These are phyloP conservation scores for Pygoscelis antarcticus DNA, from an alignment of 2,113 vertebrate genomes.

Conservation along the genomic window DNA sequence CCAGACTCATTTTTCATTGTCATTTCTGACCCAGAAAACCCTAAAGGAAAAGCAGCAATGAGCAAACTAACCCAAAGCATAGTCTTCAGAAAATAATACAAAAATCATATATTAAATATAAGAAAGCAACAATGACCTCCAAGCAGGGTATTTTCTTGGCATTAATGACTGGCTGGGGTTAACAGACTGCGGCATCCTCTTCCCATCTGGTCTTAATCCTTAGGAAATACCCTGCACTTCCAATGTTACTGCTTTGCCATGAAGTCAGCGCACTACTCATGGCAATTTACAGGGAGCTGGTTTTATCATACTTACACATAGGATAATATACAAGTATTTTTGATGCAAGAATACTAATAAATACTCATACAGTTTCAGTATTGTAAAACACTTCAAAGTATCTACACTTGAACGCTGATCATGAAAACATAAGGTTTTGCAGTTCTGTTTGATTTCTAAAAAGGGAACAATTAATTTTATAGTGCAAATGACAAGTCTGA, in stretches of 20 bases:
- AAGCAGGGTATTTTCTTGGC: background rate
- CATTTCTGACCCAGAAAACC: background rate
- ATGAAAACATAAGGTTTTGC: background rate
- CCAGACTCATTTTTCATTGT: background rate
- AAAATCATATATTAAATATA: background rate
- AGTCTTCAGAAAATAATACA: background rate
- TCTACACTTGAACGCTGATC: background rate
- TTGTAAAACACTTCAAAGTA: background rate
- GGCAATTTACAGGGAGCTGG: background rate
- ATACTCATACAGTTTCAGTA: background rate
- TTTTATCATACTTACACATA: background rate
- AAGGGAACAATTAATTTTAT: background rate
- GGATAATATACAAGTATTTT: background rate
- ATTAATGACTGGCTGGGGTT: background rate
- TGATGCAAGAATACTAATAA: background rate
- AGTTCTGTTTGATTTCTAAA: background rate
- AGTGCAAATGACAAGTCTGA: background rate
- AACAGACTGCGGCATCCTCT: background rate
- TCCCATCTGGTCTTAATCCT: slow-evolving; percentile 4
- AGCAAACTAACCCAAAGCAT: background rate
- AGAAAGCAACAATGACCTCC: background rate
- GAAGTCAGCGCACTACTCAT: background rate
- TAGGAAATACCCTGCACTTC: background rate
- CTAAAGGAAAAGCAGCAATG: background rate
- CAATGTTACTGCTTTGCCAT: background rate